phyloP scores from a whole-genome alignment of 2,888 invertebrate genomes.

The Hyalella azteca region DNA sequence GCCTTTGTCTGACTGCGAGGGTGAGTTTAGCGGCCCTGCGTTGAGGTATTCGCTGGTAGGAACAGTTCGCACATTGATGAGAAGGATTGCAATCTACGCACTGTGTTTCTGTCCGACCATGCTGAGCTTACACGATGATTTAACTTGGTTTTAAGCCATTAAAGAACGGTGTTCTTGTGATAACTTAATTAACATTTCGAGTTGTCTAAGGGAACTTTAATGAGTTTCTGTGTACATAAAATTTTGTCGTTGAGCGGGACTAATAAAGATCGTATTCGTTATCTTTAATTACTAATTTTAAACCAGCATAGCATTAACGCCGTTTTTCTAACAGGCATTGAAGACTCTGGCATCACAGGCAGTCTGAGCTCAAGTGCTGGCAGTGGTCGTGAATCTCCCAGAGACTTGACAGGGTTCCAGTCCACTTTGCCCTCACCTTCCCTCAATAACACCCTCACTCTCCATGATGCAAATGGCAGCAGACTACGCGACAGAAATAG shows the following conservation, averaged over 20 bases:
- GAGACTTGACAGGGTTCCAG: slow-evolving; percentile 28
- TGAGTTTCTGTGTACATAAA: too few species aligned
- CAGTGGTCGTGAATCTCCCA: slow-evolving; percentile 43
- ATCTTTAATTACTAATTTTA: background rate
- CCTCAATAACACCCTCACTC: slow-evolving; percentile 18
- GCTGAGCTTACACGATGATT: too few species aligned
- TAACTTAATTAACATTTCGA: too few species aligned
- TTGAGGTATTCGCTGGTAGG: background rate
- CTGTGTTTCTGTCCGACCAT: too few species aligned
- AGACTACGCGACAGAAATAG: too few species aligned
- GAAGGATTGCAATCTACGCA: too few species aligned
- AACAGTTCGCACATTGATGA: too few species aligned
- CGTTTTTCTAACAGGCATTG: background rate
- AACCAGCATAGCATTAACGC: background rate
- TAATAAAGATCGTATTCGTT: too few species aligned
- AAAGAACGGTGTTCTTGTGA: too few species aligned
- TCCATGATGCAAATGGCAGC: background rate
- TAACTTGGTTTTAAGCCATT: too few species aligned
- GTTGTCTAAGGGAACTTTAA: too few species aligned
- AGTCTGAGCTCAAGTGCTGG: slow-evolving; percentile 19
- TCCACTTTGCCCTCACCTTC: slow-evolving; percentile 4
- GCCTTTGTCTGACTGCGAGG: slow-evolving; percentile 58
- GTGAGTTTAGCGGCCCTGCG: slow-evolving; percentile 30
- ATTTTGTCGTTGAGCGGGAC: too few species aligned
- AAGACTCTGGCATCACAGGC: background rate